These are phyloP conservation scores for Acridotheres tristis DNA, from an alignment of 2,797 vertebrate species.

Conservation along the genomic window DNA sequence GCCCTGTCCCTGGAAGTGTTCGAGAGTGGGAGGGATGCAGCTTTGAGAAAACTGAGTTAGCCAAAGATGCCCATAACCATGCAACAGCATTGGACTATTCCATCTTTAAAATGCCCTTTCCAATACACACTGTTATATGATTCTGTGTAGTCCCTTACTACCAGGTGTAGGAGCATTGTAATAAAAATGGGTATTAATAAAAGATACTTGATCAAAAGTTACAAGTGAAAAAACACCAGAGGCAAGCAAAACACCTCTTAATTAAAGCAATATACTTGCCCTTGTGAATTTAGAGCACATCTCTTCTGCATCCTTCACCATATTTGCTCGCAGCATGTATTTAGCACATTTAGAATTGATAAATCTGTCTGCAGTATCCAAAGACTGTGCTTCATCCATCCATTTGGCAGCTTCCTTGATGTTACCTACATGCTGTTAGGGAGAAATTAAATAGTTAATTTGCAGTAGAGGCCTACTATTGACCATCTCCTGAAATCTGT, in stretches of 20 bases:
- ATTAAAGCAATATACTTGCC: constrained; percentile 51
- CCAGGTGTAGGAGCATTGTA: not conserved
- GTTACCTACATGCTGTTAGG: constrained; percentile 77
- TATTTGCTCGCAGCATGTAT: constrained; percentile 80
- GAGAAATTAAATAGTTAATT: not conserved
- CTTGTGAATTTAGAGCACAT: constrained; percentile 83
- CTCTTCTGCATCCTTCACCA: constrained; percentile 82
- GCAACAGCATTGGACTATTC: not conserved
- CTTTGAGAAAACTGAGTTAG: not conserved
- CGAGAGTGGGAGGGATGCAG: rapidly evolving
- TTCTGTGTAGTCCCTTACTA: not conserved
- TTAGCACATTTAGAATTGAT: constrained; percentile 83
- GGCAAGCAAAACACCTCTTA: not conserved
- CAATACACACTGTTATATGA: not conserved
- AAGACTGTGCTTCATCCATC: constrained; percentile 85
- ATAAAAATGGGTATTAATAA: not conserved
- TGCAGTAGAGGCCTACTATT: not conserved
- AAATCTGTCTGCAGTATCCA: constrained; percentile 82
- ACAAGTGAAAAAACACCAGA: not conserved
- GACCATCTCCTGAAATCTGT: not conserved
- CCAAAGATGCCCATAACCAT: not conserved
- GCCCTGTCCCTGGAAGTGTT: not conserved
- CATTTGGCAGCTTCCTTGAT: constrained; percentile 80
- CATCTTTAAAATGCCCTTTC: not conserved
- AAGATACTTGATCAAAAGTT: not conserved